Evolutionary conservation across 1,140 invertebrate species (phyloP).

Genomic region (Periplaneta americana): DNA sequence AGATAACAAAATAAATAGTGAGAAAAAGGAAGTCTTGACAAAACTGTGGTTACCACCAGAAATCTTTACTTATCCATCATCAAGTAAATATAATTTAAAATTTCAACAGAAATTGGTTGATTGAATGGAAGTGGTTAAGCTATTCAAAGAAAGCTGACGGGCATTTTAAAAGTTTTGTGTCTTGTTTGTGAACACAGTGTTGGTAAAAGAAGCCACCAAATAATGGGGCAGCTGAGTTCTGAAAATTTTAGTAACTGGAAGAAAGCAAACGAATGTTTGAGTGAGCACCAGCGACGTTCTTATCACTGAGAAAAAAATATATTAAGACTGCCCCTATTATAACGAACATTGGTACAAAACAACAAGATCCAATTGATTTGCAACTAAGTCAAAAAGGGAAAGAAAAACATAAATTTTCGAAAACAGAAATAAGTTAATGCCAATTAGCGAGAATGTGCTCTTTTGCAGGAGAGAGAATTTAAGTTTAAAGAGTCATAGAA

Average conservation of each 20-base stretch:
- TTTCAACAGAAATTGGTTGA: not conserved
- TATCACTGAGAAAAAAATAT: not conserved
- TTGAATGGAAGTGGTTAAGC: not conserved
- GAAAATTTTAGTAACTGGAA: too few species aligned
- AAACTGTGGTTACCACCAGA: not conserved
- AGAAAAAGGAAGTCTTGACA: not conserved
- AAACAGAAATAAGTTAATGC: not conserved
- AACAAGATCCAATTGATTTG: not conserved
- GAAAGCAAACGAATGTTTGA: not conserved
- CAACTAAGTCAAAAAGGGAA: not conserved
- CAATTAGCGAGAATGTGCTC: not conserved
- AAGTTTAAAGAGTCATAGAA: not conserved
- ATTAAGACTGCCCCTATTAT: not conserved
- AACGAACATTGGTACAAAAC: not conserved
- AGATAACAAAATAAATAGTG: not conserved
- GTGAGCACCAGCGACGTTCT: not conserved
- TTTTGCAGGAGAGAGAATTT: not conserved
- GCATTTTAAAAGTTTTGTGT: not conserved
- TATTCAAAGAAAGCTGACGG: not conserved
- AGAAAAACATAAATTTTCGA: not conserved
- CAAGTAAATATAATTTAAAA: not conserved
- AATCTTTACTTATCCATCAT: not conserved
- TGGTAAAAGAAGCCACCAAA: too few species aligned
- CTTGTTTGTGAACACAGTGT: too few species aligned
- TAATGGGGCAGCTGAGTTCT: too few species aligned